A percentile compares a stretch with the other conserved stretches of the same genome.
phyloP scores from a whole-genome alignment of 2,797 vertebrate genomes.

The Schizopygopsis pylzovi region DNA sequence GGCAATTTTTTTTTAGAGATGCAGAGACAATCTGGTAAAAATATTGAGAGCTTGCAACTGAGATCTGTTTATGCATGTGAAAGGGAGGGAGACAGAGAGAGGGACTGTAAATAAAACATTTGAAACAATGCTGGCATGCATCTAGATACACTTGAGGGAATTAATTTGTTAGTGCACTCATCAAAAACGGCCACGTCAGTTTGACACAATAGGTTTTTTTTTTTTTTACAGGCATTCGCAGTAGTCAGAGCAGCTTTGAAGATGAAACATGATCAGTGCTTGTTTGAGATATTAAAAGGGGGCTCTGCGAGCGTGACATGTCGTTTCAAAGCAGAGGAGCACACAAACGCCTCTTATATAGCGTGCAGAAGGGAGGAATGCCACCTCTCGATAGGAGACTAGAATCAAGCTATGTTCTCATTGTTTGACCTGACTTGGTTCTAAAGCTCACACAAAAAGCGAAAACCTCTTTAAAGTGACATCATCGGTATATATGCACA shows the following conservation, averaged over 20 bases:
- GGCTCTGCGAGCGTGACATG: conserved; percentile 39
- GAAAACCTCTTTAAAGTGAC: conserved; percentile 45
- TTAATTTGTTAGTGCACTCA: conserved; percentile 76
- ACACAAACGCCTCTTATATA: conserved; percentile 42
- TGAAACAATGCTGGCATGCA: conserved; percentile 87
- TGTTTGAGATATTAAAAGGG: conserved; percentile 55
- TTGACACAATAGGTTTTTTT: conserved; percentile 72
- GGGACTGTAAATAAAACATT: conserved; percentile 80
- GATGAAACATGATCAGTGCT: conserved; percentile 62
- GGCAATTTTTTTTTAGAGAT: conserved; percentile 82
- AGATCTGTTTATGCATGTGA: conserved; percentile 21
- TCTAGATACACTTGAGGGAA: conserved; percentile 74
- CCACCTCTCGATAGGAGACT: conserved; percentile 24
- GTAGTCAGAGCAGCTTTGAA: conserved; percentile 53
- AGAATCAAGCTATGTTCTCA: conserved; percentile 11
- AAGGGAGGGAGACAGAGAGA: conserved; percentile 71
- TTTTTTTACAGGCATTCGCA: conserved; percentile 42
- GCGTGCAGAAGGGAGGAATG: conserved; percentile 6
- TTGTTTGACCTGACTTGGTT: conserved; percentile 29
- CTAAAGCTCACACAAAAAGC: conserved; percentile 23
- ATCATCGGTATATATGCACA: conserved; percentile 61
- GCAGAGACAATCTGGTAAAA: conserved; percentile 84
- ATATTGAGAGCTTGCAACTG: conserved; percentile 51
- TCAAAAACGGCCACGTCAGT: conserved; percentile 76
- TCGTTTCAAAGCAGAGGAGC: conserved; percentile 49